Base-by-base conservation (phyloP, 2,888 invertebrate genomes). In the Neoascia interrupta region DNA sequence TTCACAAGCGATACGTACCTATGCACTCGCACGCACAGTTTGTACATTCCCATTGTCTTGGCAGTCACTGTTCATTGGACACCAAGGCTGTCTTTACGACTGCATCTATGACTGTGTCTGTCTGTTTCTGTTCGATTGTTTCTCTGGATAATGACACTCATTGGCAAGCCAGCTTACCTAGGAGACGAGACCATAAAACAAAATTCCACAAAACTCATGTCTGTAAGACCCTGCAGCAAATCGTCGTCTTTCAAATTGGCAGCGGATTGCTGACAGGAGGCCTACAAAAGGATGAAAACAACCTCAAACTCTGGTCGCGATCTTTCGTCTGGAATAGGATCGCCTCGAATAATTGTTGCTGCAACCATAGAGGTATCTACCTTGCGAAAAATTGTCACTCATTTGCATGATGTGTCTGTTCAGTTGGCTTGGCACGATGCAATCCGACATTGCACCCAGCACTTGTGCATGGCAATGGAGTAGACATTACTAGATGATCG, bases 341-440 rank as follows among this genome's bases (percentile, higher is more conserved):
- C 37, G 43, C 36, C 45, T 41, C 13, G 51, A 61, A 56, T 68
- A 54, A 63, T 69, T 75, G 47, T n/a, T n/a, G n/a, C n/a, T n/a
- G n/a, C 13, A 68, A 43, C 49, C 45, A 31, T 26, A 45, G 45
- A 63, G 60, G 58, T 39, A 31, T 11, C 10, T 6, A 31, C 31
- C 2, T 6, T 31, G 37, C 47, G 39, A 47, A 79, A 66, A 79
- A 66, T 66, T 69, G 56, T 69, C 61, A 68, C 73, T 73, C 79
- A 79, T 79, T 79, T 79, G 66, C 73, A 79, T 79, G 72, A 66
- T 47, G 54, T 68, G 53, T 34, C 23, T 23, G 19, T 41, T 31
- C 13, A 41, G 6, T 53, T 16, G 45, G 11, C 21, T n/a, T n/a
- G n/a, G 11, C 16, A 53, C 19, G 31, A n/a, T 34, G 28, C 63